A percentile compares a stretch with the other conserved stretches of the same genome.
These are phyloP conservation scores for Empis stercorea DNA, from an alignment of 2,888 invertebrate species.

Conservation along the genomic window DNA sequence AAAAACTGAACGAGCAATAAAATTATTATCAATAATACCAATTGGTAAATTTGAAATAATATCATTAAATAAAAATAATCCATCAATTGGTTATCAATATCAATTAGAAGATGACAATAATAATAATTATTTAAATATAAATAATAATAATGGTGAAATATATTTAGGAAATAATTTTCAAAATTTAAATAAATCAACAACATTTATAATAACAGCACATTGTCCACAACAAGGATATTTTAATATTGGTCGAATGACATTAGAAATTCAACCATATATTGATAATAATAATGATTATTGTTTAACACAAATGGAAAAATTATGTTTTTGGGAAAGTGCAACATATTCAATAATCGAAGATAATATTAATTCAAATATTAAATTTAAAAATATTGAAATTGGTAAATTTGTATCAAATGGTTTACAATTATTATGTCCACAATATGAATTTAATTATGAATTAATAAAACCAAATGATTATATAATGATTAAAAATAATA, in stretches of 20 bases:
- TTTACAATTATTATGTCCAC: slow-evolving; percentile 38
- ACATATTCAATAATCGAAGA: slow-evolving; percentile 29
- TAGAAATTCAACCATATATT: slow-evolving; percentile 24
- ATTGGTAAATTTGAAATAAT: slow-evolving; percentile 31
- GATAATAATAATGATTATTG: slow-evolving; percentile 22
- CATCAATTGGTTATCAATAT: slow-evolving; percentile 25
- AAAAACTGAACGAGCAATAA: slow-evolving; percentile 28
- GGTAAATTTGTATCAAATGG: slow-evolving; percentile 36
- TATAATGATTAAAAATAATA: slow-evolving; percentile 32
- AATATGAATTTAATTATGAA: slow-evolving; percentile 38
- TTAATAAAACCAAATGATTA: slow-evolving; percentile 27
- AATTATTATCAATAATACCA: slow-evolving; percentile 31
- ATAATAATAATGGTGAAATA: slow-evolving; percentile 28
- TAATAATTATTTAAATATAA: slow-evolving; percentile 22
- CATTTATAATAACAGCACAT: slow-evolving; percentile 24
- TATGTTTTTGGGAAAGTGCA: slow-evolving; percentile 30
- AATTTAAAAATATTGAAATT: slow-evolving; percentile 23
- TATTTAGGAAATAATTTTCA: slow-evolving; percentile 27
- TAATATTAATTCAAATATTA: slow-evolving; percentile 7
- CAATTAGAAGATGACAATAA: slow-evolving; percentile 26
- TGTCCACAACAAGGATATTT: slow-evolving; percentile 4
- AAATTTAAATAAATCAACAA: slow-evolving; percentile 17
- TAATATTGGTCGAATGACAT: slow-evolving; percentile 26
- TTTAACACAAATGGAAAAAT: slow-evolving; percentile 21
- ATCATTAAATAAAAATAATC: slow-evolving; percentile 20